phyloP scores from a whole-genome alignment of 2,888 invertebrate genomes.

The Ditylenchus weischeri region DNA sequence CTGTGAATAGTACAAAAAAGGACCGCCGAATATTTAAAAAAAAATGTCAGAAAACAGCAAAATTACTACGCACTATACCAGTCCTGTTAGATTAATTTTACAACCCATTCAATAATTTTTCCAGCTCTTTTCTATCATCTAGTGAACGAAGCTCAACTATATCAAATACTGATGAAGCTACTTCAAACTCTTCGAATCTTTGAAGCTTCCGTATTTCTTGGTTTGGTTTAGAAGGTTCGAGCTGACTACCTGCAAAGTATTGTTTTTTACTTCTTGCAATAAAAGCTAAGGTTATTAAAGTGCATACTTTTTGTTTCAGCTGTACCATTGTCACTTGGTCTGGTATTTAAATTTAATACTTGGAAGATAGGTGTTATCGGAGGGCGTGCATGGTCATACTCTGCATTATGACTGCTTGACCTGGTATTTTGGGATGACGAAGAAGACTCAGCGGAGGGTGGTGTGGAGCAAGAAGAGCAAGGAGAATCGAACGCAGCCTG shows the following conservation, averaged over 20 bases:
- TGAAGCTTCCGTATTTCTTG: constrained; percentile 15
- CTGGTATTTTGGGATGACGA: not conserved
- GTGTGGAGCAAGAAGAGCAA: constrained; percentile 10
- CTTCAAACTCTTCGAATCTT: constrained; percentile 45
- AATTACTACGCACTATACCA: no score
- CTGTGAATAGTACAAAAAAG: no score
- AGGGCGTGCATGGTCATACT: no score
- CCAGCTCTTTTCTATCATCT: constrained; percentile 42
- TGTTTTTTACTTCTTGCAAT: no score
- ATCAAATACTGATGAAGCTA: constrained; percentile 44
- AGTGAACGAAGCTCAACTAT: constrained; percentile 47
- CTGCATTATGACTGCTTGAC: not conserved
- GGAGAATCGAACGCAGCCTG: not conserved
- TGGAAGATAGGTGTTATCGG: no score
- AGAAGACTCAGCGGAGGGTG: constrained; percentile 4
- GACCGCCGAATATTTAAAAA: no score
- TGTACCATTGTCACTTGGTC: no score
- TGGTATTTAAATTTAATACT: no score
- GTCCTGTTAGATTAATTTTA: no score
- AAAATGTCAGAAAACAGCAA: no score
- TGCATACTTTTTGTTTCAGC: no score
- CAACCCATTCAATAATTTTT: constrained; percentile 18
- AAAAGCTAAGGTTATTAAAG: no score
- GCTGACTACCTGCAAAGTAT: not conserved
- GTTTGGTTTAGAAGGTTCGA: not conserved